phyloP scores from a whole-genome alignment of 2,888 invertebrate genomes.

The Caradrina clavipalpis region DNA sequence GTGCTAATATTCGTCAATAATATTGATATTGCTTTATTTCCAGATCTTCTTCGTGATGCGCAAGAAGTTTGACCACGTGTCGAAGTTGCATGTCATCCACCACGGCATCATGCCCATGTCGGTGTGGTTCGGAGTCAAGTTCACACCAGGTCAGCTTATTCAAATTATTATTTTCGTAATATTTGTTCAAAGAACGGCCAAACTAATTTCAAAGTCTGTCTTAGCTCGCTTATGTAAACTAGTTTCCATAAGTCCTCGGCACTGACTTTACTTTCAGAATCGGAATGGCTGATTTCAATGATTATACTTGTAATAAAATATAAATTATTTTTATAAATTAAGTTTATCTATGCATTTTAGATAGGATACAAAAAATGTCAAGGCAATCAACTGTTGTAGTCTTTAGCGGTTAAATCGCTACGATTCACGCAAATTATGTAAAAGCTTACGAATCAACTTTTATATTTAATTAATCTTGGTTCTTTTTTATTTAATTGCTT shows the following conservation, averaged over 20 bases:
- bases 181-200: conserved; percentile 8
- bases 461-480: not conserved
- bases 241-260: not conserved
- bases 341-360: not conserved
- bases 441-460: not conserved
- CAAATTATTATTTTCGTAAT: conserved; percentile 1
- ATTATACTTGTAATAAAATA: not conserved
- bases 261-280: not conserved
- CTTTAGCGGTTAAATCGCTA: not conserved
- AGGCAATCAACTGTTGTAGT: conserved; percentile 19
- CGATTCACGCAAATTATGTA: conserved; percentile 5
- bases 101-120: conserved; percentile 99
- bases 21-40: conserved; percentile 61
- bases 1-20: conserved; percentile 3
- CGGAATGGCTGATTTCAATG: not conserved
- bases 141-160: conserved; percentile 94
- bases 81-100: conserved; percentile 98
- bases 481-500: not conserved
- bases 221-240: conserved; percentile 2
- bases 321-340: not conserved
- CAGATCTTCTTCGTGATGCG: conserved; percentile 97
- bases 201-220: conserved; percentile 1
- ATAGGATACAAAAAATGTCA: conserved; percentile 29
- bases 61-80: conserved; percentile 97
- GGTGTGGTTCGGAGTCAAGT: conserved; percentile 97